Evolutionary conservation across 2,888 invertebrate genomes (phyloP), one percentile per base, ranked within the genome.

Genomic region (Parnassius orleans): DNA sequence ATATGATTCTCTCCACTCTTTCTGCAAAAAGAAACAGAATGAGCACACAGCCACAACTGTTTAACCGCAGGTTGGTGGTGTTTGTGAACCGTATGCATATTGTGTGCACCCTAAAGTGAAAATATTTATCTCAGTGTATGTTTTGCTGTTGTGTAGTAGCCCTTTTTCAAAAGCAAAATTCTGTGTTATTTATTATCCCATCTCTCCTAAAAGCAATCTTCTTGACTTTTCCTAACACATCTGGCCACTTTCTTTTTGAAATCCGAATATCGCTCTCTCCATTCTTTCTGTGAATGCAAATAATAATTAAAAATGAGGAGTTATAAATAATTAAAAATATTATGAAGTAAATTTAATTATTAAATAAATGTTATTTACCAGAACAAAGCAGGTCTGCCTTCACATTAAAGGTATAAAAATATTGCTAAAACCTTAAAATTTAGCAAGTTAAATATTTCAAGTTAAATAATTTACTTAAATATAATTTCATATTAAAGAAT

Each of bases 211-310:
- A 96, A 96, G 94, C 97, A 97, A 93, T 98, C 97, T 92, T 99
- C 99, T 95, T 99, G 98, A 95, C 98, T 99, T 94, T 97, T 98
- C 93, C 99, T 95, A 87, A 99, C 99, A 94, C 98, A 98, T 92
- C 96, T 95, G 79, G 98, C 98, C 80, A 99, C 99, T 94, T 97
- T 98, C 93, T 97, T 95, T 94, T 98, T 99, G 93, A 99, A 99
- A 93, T 98, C 98, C 89, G 96, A 93, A 93, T 97, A 98, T 90
- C 97, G 95, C 93, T 99, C 98, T 92, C 99, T 95, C 98, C 98
- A 98, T 94, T 98, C 98, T 95, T 99, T 99, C 97, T 98, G 93
- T 82, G 94, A 91, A 86, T 80, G 72, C 75, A 89, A 90, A 87
- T 76, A 90, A 87, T 76, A 86, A 75, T 66, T 68, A 69, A 56